Evolutionary conservation across 2,888 invertebrate genomes (phyloP).

Genomic region (Ophraella communa): DNA sequence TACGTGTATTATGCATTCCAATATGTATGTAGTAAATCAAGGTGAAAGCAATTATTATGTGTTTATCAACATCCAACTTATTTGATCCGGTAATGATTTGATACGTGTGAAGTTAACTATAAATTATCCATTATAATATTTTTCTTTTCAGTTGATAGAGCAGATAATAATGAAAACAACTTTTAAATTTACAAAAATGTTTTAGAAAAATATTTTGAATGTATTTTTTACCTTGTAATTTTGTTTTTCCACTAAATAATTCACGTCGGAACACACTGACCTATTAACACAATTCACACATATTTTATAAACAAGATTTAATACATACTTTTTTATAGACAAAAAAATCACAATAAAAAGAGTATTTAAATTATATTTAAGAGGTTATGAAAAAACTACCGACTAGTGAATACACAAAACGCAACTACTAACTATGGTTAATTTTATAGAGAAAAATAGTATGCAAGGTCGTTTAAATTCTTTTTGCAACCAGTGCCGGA

Average conservation of each 20-base stretch:
- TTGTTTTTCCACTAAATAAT: not conserved
- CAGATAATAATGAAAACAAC: too few species aligned
- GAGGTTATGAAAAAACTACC: not conserved
- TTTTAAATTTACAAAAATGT: too few species aligned
- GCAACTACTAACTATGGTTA: not conserved
- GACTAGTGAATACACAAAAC: not conserved
- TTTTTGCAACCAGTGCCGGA: not conserved
- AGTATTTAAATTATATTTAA: not conserved
- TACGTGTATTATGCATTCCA: too few species aligned
- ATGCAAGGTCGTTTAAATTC: not conserved
- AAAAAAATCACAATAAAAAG: not conserved
- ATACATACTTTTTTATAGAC: not conserved
- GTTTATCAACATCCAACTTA: too few species aligned
- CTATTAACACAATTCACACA: not conserved
- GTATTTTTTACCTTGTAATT: not conserved
- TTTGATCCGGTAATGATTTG: too few species aligned
- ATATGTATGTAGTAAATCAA: too few species aligned
- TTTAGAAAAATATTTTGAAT: not conserved
- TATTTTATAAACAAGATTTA: not conserved
- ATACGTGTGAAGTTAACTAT: too few species aligned
- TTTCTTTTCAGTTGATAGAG: too few species aligned
- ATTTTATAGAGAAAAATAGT: not conserved
- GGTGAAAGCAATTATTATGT: too few species aligned
- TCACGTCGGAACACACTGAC: not conserved
- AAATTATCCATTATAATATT: too few species aligned